phyloP scores from a whole-genome alignment of 2,888 invertebrate species.

The Auanema freiburgensis region DNA sequence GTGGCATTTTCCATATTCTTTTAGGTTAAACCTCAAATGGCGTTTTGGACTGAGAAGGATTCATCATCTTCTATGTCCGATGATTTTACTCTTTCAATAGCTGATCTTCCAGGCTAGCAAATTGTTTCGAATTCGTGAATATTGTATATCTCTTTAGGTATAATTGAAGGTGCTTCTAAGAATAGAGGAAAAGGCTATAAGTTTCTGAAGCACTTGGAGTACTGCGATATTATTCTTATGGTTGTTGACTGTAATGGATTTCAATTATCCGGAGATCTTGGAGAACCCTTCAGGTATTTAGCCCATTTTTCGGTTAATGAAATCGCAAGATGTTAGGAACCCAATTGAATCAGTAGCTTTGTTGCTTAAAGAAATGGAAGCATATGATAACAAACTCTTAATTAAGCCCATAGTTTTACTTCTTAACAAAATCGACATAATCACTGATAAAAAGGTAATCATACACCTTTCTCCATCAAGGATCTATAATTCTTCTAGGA shows the following conservation, averaged over 20 bases:
- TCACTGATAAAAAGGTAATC: conserved; percentile 13
- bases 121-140: neutral
- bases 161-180: conserved; percentile 58
- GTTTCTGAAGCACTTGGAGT: conserved; percentile 59
- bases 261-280: conserved; percentile 45
- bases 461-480: neutral
- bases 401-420: conserved; percentile 50
- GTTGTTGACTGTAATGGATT: conserved; percentile 59
- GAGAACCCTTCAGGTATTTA: conserved; percentile 49
- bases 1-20: conserved; percentile 2
- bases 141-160: conserved; percentile 22
- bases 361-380: conserved; percentile 53
- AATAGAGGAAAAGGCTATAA: conserved; percentile 56
- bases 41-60: conserved; percentile 24
- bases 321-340: conserved; percentile 29
- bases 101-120: conserved; percentile 45
- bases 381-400: conserved; percentile 41
- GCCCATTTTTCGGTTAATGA: neutral
- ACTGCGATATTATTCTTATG: conserved; percentile 57
- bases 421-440: conserved; percentile 53
- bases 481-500: too few relatives aligned
- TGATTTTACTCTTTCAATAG: conserved; percentile 53
- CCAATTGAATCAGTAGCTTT: conserved; percentile 54
- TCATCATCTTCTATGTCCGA: conserved; percentile 11
- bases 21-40: conserved; percentile 37